These are phyloP conservation scores for Pao palembangensis DNA, from an alignment of 2,113 vertebrate genomes.

Conservation along the genomic window DNA sequence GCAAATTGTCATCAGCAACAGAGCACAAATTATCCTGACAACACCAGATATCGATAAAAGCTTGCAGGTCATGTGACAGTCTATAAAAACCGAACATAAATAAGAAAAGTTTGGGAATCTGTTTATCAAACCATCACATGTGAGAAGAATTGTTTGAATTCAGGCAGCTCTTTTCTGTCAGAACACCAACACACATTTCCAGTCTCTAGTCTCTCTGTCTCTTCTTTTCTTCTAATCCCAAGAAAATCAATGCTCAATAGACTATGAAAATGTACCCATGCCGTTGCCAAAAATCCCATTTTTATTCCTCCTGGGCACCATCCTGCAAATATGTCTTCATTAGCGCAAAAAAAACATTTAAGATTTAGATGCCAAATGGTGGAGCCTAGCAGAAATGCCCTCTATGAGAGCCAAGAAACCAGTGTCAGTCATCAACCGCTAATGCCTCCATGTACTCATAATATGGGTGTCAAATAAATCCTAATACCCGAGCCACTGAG, in stretches of 20 bases:
- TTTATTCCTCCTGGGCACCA: conserved; percentile 19
- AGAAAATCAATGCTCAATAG: conserved; percentile 62
- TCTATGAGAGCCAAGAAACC: too few relatives aligned
- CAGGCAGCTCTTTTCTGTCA: conserved; percentile 11
- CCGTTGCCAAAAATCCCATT: conserved; percentile 32
- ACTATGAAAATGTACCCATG: conserved; percentile 61
- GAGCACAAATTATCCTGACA: too few relatives aligned
- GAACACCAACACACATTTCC: conserved; percentile 47
- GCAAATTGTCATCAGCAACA: too few relatives aligned
- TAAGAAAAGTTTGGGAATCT: too few relatives aligned
- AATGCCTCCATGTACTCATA: not conserved
- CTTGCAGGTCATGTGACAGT: too few relatives aligned
- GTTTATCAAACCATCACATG: not conserved
- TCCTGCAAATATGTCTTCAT: conserved; percentile 50
- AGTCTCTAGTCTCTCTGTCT: conserved; percentile 25
- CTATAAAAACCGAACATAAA: too few relatives aligned
- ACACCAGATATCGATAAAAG: too few relatives aligned
- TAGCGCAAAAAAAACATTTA: conserved; percentile 27
- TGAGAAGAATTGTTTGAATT: conserved; percentile 4
- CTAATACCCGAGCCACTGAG: conserved; percentile 4
- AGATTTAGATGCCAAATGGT: too few relatives aligned
- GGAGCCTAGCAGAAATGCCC: too few relatives aligned
- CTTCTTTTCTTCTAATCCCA: conserved; percentile 47
- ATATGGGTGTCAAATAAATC: conserved; percentile 15
- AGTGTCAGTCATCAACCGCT: too few relatives aligned